Evolutionary conservation across 2,888 invertebrate species (phyloP), one percentile per base, ranked within the genome.

Genomic region (Catonia carolina): DNA sequence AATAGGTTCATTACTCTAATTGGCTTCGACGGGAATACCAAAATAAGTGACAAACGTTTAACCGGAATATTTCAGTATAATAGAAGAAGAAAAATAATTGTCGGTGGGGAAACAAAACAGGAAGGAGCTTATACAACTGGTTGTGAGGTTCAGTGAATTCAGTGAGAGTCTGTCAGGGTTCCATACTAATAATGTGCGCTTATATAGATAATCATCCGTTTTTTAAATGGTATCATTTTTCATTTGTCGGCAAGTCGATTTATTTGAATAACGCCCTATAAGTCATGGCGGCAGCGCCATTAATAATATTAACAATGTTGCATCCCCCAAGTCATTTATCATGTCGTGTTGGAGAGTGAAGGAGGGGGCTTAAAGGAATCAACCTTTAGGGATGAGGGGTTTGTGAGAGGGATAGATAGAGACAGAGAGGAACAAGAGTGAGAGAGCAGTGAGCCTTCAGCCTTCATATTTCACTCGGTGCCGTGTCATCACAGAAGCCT

Each of bases 221-320:
- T 42, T 42, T 42, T 53, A 42, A 42, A 41, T 31, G 42, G 35
- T 51, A 20, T 48, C 41, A 57, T 57, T 47, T 57, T 57, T 53
- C 48, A 53, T 53, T 49, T 51, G 47, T 39, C 27, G n/a, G 47
- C 27, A 17, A 53, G 47, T 39, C 57, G 53, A 57, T 57, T 57
- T 53, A 57, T 57, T 57, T 57, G 57, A 57, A 57, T 57, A 47
- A 57, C 53, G 39, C 37, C 23, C 55, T 49, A 47, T 53, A 53
- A 57, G 57, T 53, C 57, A 53, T 47, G 53, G 37, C 45, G 47
- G 47, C 41, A 51, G 47, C 17, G 48, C 23, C 57, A 57, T 57
- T 57, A 57, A 57, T 57, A 57, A 57, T 51, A 57, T 53, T 57
- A 57, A 57, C 57, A 53, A 57, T 53, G 57, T 53, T 39, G 53